Percentiles rank a stretch among this genome's conserved stretches.
Conservation (phyloP, 2,113 vertebrate species). For the Heterotilapia buettikoferi region DNA sequence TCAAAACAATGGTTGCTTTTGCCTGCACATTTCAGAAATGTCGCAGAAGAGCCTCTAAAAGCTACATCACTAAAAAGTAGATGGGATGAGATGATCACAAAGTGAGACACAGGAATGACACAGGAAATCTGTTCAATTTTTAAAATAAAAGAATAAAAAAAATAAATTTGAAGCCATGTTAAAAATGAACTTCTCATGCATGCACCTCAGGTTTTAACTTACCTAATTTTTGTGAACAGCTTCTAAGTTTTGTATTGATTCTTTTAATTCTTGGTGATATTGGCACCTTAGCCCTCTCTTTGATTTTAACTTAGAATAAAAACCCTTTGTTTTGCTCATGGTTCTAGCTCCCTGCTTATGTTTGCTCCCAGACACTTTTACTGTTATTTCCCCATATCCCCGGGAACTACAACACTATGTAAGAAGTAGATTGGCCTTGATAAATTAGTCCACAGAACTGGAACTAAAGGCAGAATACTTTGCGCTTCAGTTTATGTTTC, state of each 20-base stretch:
- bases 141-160: not conserved
- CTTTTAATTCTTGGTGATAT: not conserved
- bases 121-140: not conserved
- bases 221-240: not conserved
- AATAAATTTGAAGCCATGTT: not conserved
- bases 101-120: not conserved
- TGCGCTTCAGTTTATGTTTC: not conserved
- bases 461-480: not conserved
- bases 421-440: not conserved
- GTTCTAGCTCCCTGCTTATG: not conserved
- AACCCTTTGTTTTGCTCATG: not conserved
- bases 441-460: not conserved
- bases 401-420: not conserved
- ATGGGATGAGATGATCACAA: accelerated
- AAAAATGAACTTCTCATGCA: not conserved
- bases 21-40: not conserved
- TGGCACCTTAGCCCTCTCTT: not conserved
- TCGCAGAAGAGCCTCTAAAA: not conserved
- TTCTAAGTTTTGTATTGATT: not conserved
- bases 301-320: not conserved
- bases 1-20: not conserved
- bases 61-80: not conserved
- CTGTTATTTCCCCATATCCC: not conserved
- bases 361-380: not conserved
- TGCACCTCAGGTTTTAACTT: not conserved